A percentile compares a stretch with the other conserved stretches of the same genome.
phyloP scores from a whole-genome alignment of 2,888 invertebrate species.

The Phytoseiulus persimilis region DNA sequence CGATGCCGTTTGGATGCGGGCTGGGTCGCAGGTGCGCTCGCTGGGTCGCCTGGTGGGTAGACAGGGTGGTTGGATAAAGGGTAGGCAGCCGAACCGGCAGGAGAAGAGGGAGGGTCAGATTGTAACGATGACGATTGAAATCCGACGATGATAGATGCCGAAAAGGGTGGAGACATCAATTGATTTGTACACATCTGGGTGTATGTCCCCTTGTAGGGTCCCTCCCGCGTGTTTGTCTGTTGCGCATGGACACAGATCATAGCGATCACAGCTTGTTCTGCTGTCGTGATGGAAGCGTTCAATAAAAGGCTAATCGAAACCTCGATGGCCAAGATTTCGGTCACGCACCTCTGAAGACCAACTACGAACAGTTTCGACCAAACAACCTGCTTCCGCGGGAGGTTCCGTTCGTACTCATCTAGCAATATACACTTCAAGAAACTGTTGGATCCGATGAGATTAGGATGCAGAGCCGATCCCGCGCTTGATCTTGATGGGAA shows the following conservation, averaged over 20 bases:
- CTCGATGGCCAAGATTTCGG: neutral
- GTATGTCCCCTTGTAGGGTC: neutral
- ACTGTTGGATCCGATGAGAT: too few species aligned
- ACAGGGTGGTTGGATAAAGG: neutral
- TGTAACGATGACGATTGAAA: neutral
- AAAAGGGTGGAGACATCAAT: neutral
- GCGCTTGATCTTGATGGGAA: too few species aligned
- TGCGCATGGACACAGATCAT: neutral
- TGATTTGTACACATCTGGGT: slow-evolving; percentile 5
- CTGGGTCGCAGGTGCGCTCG: neutral
- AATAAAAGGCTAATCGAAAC: neutral
- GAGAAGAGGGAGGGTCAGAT: neutral
- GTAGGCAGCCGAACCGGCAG: neutral
- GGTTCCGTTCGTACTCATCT: too few species aligned
- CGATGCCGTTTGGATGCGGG: neutral
- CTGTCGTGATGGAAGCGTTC: neutral
- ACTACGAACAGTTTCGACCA: neutral
- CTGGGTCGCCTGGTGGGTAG: too few species aligned
- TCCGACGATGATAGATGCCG: slow-evolving; percentile 5
- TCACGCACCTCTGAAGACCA: neutral
- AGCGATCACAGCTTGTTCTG: neutral
- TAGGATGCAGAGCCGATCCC: too few species aligned
- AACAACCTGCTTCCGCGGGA: neutral
- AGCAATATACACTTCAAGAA: too few species aligned
- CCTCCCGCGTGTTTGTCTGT: neutral